Percentiles rank a stretch among this genome's conserved stretches.
These are phyloP conservation scores for Neosilurus hyrtlii DNA, from an alignment of 2,797 vertebrate species.

Conservation along the genomic window DNA sequence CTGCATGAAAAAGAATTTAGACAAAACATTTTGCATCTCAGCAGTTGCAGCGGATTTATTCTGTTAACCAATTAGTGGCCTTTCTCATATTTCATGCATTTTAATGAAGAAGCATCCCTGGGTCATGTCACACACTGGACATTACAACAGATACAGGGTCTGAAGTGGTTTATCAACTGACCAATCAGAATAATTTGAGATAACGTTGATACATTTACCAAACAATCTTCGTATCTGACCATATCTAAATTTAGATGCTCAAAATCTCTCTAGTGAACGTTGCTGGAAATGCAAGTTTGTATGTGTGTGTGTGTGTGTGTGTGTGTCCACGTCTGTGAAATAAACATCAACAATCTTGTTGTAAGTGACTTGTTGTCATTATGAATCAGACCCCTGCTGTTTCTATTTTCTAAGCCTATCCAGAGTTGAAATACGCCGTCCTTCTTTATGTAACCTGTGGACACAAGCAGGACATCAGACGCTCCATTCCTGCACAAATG, in stretches of 20 bases:
- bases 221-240: neutral
- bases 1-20: neutral
- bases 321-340: neutral
- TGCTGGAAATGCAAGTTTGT: neutral
- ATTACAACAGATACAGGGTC: neutral
- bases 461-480: conserved; percentile 10
- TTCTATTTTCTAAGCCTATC: neutral
- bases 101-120: neutral
- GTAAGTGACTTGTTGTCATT: conserved; percentile 38
- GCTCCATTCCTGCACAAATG: conserved; percentile 23
- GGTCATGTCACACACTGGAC: neutral
- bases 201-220: conserved; percentile 16
- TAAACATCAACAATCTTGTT: conserved; percentile 18
- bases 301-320: neutral
- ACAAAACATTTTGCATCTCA: neutral
- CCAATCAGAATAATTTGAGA: conserved; percentile 7
- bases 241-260: conserved; percentile 17
- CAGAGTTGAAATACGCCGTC: conserved; percentile 18
- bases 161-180: neutral
- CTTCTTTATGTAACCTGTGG: conserved; percentile 32
- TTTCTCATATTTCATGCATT: neutral
- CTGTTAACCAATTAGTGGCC: neutral
- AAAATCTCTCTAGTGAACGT: neutral
- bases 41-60: neutral
- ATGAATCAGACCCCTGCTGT: conserved; percentile 25